A percentile compares a stretch with the other conserved stretches of the same genome.
Evolutionary conservation across 2,113 vertebrate genomes (phyloP).

Genomic region (Aptenodytes forsteri): DNA sequence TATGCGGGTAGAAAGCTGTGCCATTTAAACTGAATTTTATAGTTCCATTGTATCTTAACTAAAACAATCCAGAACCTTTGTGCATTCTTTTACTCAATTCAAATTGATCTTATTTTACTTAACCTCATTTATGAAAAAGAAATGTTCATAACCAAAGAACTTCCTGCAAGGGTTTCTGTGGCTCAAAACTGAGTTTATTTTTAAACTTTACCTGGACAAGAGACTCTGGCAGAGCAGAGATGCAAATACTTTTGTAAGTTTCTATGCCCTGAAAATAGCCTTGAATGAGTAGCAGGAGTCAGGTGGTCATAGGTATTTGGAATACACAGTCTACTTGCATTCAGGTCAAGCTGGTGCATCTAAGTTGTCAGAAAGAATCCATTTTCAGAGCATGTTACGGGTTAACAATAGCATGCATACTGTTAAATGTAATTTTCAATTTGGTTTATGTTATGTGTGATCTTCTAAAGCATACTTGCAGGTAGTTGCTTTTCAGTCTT

Average conservation of each 20-base stretch:
- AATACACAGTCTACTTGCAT: neutral
- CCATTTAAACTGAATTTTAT: neutral
- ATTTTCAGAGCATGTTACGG: neutral
- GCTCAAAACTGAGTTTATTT: neutral
- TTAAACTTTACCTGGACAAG: neutral
- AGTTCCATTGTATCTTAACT: neutral
- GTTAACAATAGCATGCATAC: neutral
- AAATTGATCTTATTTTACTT: neutral
- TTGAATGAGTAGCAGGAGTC: neutral
- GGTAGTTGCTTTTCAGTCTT: neutral
- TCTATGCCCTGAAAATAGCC: neutral
- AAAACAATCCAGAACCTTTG: neutral
- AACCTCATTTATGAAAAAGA: neutral
- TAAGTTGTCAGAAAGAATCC: neutral
- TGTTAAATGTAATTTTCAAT: neutral
- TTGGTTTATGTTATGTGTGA: neutral
- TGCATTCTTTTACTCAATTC: neutral
- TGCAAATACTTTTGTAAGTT: neutral
- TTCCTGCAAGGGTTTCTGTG: neutral
- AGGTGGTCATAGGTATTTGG: neutral
- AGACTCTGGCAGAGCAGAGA: neutral
- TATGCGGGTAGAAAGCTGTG: neutral
- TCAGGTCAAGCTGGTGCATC: neutral
- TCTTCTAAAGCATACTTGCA: neutral
- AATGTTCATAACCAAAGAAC: neutral